phyloP scores from a whole-genome alignment of 2,113 vertebrate species.

The Azemiops feae region DNA sequence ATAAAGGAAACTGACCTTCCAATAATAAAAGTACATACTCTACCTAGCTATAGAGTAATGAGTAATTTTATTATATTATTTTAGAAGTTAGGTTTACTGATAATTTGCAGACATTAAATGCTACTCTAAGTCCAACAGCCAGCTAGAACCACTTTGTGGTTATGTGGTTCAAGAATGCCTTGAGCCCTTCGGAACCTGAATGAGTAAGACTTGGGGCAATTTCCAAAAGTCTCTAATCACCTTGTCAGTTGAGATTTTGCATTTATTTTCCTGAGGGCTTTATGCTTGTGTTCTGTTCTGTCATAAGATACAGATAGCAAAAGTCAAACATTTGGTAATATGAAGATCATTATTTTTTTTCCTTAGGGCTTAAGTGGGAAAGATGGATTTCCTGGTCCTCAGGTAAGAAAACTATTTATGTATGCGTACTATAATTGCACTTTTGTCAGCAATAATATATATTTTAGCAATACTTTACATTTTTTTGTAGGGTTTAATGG shows the following conservation, averaged over 20 bases:
- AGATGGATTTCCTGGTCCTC: slow-evolving; percentile 76
- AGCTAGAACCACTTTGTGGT: neutral
- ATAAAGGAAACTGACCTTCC: neutral
- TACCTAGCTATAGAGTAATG: neutral
- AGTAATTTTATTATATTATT: neutral
- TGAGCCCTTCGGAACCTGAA: neutral
- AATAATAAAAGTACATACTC: neutral
- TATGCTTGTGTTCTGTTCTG: neutral
- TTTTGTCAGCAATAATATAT: slow-evolving; percentile 6
- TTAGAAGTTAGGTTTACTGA: neutral
- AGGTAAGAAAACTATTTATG: slow-evolving; percentile 66
- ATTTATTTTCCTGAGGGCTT: neutral
- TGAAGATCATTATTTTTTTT: neutral
- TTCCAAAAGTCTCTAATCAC: neutral
- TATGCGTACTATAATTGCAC: neutral
- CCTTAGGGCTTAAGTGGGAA: slow-evolving; percentile 75
- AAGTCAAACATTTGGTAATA: neutral
- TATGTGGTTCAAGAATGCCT: neutral
- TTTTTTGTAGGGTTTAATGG: slow-evolving; percentile 79
- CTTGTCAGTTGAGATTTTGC: neutral
- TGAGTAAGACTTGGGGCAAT: neutral
- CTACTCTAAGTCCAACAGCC: neutral
- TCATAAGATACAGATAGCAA: neutral
- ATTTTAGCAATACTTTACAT: slow-evolving; percentile 15
- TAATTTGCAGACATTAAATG: neutral